Evolutionary conservation across 2,888 invertebrate species (phyloP).

Genomic region (Zonitis immaculata): DNA sequence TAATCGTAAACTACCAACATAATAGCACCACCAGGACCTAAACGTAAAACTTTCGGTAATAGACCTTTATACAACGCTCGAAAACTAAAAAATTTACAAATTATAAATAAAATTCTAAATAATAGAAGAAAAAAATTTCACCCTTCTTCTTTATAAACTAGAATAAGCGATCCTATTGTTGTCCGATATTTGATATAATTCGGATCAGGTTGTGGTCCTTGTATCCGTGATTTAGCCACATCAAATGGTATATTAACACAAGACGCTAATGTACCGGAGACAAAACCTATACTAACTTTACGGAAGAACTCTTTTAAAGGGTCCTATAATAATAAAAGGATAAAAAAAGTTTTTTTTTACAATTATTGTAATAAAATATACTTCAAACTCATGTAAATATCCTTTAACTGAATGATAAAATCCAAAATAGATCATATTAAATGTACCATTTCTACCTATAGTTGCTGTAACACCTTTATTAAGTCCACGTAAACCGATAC

Average conservation of each 20-base stretch:
- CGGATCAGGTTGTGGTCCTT: constrained; percentile 78
- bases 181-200: constrained; percentile 73
- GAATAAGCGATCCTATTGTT: constrained; percentile 65
- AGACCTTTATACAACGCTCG: constrained; percentile 88
- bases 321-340: too few relatives aligned
- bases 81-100: constrained; percentile 72
- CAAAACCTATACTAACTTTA: constrained; percentile 79
- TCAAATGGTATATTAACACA: constrained; percentile 92
- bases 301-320: constrained; percentile 64
- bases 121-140: too few relatives aligned
- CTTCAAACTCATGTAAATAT: constrained; percentile 61
- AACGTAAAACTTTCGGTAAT: constrained; percentile 81
- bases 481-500: constrained; percentile 74
- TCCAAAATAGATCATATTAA: constrained; percentile 93
- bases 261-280: constrained; percentile 82
- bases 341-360: too few relatives aligned
- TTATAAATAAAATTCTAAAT: too few relatives aligned
- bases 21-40: constrained; percentile 93
- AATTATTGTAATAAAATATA: too few relatives aligned
- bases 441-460: constrained; percentile 81
- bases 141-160: constrained; percentile 88
- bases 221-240: constrained; percentile 92
- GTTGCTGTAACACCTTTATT: constrained; percentile 89
- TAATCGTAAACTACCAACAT: constrained; percentile 92
- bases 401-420: constrained; percentile 91